Conservation (phyloP, 2,113 vertebrate genomes). For the Rhadina sibilatrix region DNA sequence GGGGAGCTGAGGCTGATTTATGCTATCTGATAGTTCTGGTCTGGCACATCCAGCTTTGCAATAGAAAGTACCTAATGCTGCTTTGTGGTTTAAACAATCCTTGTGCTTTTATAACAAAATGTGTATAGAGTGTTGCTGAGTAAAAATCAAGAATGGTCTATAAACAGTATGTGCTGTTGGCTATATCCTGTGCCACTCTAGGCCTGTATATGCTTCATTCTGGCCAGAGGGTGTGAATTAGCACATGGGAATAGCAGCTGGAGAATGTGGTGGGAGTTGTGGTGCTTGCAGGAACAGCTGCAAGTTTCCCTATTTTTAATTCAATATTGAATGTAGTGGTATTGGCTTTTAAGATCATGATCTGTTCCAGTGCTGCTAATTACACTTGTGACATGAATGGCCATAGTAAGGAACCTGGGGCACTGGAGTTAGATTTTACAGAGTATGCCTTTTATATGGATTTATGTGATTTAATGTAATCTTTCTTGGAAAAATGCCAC, state of each 20-base stretch:
- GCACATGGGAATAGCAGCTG: not conserved
- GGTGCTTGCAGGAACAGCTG: not conserved
- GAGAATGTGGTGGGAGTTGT: not conserved
- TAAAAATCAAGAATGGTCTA: not conserved
- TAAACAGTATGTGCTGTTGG: not conserved
- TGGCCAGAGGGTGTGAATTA: not conserved
- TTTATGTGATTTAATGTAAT: not conserved
- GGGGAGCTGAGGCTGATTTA: not conserved
- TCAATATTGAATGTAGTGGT: not conserved
- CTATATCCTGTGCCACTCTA: not conserved
- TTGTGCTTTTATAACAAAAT: not conserved
- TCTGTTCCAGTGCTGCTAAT: not conserved
- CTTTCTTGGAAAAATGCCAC: not conserved
- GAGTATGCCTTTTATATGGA: not conserved
- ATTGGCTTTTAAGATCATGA: not conserved
- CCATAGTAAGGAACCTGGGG: not conserved
- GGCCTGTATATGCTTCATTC: not conserved
- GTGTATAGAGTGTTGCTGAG: not conserved
- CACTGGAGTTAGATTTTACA: not conserved
- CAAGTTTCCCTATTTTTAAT: not conserved
- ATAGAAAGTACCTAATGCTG: not conserved
- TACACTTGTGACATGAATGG: not conserved
- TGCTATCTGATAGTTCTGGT: not conserved
- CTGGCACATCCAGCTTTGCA: not conserved
- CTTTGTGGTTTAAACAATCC: not conserved